Conservation (phyloP, 2,797 vertebrate genomes). For the Urosaurus nigricauda region DNA sequence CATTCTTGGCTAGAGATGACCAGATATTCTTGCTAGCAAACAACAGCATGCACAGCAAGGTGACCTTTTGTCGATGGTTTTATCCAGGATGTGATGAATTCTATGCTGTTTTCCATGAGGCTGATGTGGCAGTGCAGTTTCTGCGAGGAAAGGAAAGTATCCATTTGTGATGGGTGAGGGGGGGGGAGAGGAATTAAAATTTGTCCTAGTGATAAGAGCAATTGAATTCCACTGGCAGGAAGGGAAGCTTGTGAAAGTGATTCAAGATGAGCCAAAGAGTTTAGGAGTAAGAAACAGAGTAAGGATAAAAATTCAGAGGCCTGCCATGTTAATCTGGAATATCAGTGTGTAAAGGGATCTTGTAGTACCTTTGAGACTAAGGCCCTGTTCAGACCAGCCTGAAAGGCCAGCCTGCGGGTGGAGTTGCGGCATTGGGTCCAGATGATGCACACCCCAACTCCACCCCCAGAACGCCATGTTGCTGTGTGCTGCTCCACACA, state of each 20-base stretch:
- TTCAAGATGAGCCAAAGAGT: neutral
- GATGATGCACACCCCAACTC: no score
- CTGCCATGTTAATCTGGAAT: no score
- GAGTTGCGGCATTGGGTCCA: no score
- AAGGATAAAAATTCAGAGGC: no score
- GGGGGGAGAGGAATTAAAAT: neutral
- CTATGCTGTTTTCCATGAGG: neutral
- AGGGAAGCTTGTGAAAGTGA: neutral
- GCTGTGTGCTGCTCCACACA: no score
- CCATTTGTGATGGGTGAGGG: neutral
- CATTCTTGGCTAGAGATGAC: constrained; percentile 15
- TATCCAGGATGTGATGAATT: neutral
- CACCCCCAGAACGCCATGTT: no score
- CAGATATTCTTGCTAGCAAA: constrained; percentile 44
- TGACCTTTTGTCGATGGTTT: constrained; percentile 41
- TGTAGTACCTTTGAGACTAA: no score
- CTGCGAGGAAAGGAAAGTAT: no score
- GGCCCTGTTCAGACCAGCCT: no score
- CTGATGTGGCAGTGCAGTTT: no score
- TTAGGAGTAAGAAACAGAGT: neutral
- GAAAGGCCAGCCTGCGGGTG: no score
- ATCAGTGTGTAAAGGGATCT: no score
- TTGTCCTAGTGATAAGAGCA: neutral
- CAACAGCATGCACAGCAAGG: constrained; percentile 28
- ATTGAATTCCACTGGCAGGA: neutral